These are phyloP conservation scores for Cyanistes caeruleus DNA, from an alignment of 2,113 vertebrate species.

Conservation along the genomic window DNA sequence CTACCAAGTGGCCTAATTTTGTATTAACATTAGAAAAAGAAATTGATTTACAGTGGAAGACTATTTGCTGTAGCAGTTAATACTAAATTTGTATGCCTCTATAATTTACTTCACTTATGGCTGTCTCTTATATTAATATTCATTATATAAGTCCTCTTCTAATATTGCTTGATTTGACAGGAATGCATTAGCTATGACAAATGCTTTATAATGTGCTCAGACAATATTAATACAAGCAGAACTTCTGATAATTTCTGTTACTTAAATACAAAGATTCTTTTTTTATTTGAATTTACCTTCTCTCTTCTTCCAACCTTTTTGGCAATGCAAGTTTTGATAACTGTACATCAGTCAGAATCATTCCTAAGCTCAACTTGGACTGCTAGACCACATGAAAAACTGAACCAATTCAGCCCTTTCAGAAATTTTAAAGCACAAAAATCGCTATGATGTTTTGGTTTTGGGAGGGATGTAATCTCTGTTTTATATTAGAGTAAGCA, in stretches of 20 bases:
- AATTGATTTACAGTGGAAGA: constrained; percentile 77
- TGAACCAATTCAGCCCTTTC: background rate
- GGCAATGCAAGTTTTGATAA: constrained; percentile 1
- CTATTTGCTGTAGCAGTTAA: constrained; percentile 75
- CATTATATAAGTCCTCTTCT: constrained; percentile 76
- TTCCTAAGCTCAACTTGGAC: background rate
- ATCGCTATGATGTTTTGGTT: background rate
- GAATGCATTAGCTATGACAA: constrained; percentile 80
- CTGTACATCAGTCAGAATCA: background rate
- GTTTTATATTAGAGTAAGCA: background rate
- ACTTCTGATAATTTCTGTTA: constrained; percentile 64
- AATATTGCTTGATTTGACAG: constrained; percentile 75
- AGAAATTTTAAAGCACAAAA: background rate
- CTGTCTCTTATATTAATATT: constrained; percentile 85
- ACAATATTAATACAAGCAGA: constrained; percentile 72
- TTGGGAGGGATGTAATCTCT: background rate
- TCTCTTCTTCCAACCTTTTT: background rate
- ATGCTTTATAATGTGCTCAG: constrained; percentile 67
- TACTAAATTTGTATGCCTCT: constrained; percentile 77
- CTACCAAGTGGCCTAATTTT: constrained; percentile 71
- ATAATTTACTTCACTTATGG: constrained; percentile 84
- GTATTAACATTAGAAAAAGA: constrained; percentile 73
- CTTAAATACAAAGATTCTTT: constrained; percentile 58
- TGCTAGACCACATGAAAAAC: background rate
- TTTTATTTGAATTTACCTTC: constrained; percentile 29